Conservation (phyloP, 2,797 vertebrate species). For the Sphenopsis melanotis region DNA sequence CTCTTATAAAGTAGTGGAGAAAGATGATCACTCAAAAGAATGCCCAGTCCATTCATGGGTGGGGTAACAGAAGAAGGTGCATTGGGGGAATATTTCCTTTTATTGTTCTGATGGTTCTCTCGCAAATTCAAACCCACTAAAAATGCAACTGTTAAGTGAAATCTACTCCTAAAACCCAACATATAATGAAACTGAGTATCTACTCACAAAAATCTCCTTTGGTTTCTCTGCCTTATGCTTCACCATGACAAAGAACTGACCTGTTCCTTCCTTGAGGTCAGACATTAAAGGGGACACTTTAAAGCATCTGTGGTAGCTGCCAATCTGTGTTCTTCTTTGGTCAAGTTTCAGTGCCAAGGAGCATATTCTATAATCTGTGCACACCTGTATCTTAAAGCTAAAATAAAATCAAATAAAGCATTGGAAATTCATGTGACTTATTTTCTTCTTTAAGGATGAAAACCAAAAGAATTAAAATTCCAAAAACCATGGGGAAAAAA, state of each 20-base stretch:
- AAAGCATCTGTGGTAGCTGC: neutral
- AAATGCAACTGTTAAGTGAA: neutral
- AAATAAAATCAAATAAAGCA: neutral
- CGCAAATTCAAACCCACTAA: neutral
- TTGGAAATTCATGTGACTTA: neutral
- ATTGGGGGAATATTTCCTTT: neutral
- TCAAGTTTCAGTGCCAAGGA: neutral
- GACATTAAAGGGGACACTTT: neutral
- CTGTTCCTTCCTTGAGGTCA: neutral
- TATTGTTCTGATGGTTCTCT: neutral
- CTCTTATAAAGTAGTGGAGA: constrained; percentile 23
- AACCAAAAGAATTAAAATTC: neutral
- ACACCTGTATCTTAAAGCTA: neutral
- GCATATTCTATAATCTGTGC: neutral
- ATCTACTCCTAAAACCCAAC: neutral
- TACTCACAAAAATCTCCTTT: neutral
- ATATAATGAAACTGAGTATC: neutral
- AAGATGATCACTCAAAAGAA: constrained; percentile 11
- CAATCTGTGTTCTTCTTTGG: neutral
- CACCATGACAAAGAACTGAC: neutral
- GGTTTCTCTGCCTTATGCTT: neutral
- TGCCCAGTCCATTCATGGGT: neutral
- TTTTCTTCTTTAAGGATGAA: neutral
- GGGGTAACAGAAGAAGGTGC: neutral
- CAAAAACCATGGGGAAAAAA: neutral